phyloP scores from a whole-genome alignment of 1,140 invertebrate genomes.

The Temnothorax nylanderi region DNA sequence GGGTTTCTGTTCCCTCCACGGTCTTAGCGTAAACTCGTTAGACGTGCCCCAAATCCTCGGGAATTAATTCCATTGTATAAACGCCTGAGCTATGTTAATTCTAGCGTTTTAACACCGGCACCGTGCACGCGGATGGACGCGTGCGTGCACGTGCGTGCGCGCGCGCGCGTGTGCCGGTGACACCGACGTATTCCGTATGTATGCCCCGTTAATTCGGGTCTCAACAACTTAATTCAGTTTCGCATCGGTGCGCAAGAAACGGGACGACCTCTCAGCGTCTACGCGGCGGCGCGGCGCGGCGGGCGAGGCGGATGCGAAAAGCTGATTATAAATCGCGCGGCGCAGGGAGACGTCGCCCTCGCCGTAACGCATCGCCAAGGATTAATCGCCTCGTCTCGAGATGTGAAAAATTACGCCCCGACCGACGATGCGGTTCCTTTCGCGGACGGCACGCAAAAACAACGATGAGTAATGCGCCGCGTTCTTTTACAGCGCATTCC shows the following conservation, averaged over 20 bases:
- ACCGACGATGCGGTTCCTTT: slow-evolving; percentile 52
- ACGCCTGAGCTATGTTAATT: slow-evolving; percentile 70
- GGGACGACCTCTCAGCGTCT: slow-evolving; percentile 41
- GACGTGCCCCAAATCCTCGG: slow-evolving; percentile 64
- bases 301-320: slow-evolving; percentile 47
- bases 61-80: slow-evolving; percentile 76
- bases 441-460: slow-evolving; percentile 48
- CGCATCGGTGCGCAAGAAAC: slow-evolving; percentile 55
- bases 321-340: slow-evolving; percentile 67
- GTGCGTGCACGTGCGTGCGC: slow-evolving; percentile 10
- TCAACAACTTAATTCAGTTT: slow-evolving; percentile 70
- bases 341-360: slow-evolving; percentile 29
- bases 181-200: slow-evolving; percentile 25
- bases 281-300: not conserved
- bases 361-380: slow-evolving; percentile 16
- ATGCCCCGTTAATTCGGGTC: slow-evolving; percentile 65
- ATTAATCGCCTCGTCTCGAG: slow-evolving; percentile 58
- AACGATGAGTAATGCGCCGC: slow-evolving; percentile 43
- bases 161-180: slow-evolving; percentile 1
- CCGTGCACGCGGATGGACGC: not conserved
- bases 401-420: slow-evolving; percentile 57
- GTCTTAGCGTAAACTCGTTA: slow-evolving; percentile 72
- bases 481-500: slow-evolving; percentile 34
- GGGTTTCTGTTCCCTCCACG: slow-evolving; percentile 39
- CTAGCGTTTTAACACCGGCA: slow-evolving; percentile 65